These are phyloP conservation scores for Eonycteris spelaea DNA, from an alignment of 2,113 vertebrate species.

Conservation along the genomic window DNA sequence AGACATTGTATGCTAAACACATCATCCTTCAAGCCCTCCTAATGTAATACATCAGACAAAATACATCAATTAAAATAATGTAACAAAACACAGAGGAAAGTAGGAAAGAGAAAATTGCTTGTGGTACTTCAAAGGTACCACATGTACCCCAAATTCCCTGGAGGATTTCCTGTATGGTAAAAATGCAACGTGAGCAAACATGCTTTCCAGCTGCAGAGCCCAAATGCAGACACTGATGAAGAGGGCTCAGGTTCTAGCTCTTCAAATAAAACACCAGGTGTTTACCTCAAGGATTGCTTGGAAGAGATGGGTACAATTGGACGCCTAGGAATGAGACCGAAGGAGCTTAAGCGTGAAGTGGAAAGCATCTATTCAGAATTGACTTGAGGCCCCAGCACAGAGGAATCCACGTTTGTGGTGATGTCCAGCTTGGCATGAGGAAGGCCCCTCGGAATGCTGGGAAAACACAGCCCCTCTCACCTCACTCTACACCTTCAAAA, in stretches of 20 bases:
- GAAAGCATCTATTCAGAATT: not conserved
- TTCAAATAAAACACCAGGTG: conserved; percentile 74
- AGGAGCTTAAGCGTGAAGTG: not conserved
- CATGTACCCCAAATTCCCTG: conserved; percentile 58
- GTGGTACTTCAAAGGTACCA: conserved; percentile 77
- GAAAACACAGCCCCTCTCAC: not conserved
- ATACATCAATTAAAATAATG: conserved; percentile 62
- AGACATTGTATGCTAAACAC: conserved; percentile 63
- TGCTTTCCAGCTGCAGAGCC: conserved; percentile 75
- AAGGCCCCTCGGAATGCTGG: not conserved
- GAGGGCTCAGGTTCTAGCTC: conserved; percentile 50
- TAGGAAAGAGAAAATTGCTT: conserved; percentile 45
- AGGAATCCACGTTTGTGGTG: not conserved
- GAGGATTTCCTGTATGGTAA: conserved; percentile 78
- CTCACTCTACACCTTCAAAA: not conserved
- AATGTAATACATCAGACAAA: conserved; percentile 58
- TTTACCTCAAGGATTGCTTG: conserved; percentile 68
- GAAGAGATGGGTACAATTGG: conserved; percentile 62
- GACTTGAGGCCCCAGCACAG: not conserved
- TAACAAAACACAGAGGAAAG: conserved; percentile 49
- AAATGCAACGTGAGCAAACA: conserved; percentile 65
- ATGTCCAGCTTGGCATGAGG: not conserved
- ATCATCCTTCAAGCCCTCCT: conserved; percentile 50
- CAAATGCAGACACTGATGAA: conserved; percentile 59
- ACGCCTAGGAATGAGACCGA: conserved; percentile 32